Evolutionary conservation across 1,140 invertebrate species (phyloP).

Genomic region (Papilio polytes): DNA sequence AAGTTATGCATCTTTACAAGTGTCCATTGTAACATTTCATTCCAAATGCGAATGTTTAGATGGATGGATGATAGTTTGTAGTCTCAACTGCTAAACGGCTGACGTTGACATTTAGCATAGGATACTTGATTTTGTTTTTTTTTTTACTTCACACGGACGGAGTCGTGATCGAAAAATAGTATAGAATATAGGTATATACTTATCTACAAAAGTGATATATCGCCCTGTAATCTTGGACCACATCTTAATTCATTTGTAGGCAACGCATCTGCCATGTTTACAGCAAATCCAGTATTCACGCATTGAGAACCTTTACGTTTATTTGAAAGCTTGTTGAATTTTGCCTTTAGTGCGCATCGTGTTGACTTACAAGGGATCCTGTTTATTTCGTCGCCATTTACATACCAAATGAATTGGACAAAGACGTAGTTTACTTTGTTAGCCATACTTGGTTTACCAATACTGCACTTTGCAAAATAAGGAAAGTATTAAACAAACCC

Average conservation of each 20-base stretch:
- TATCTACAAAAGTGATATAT: background rate
- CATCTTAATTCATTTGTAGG: slow-evolving; percentile 44
- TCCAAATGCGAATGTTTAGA: too few relatives aligned
- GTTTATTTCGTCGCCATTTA: slow-evolving; percentile 46
- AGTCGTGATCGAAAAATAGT: too few relatives aligned
- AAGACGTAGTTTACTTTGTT: slow-evolving; percentile 10
- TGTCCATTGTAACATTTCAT: too few relatives aligned
- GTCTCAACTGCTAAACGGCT: too few relatives aligned
- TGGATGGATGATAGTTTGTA: too few relatives aligned
- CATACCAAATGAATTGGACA: slow-evolving; percentile 43
- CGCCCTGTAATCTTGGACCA: slow-evolving; percentile 27
- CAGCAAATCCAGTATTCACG: slow-evolving; percentile 54
- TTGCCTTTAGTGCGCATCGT: slow-evolving; percentile 47
- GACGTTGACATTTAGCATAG: too few relatives aligned
- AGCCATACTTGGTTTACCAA: background rate
- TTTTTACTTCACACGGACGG: too few relatives aligned
- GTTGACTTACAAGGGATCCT: slow-evolving; percentile 46
- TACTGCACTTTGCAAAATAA: background rate
- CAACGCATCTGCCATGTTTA: slow-evolving; percentile 49
- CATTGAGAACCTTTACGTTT: slow-evolving; percentile 49
- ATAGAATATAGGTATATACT: background rate
- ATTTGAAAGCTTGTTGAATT: slow-evolving; percentile 52
- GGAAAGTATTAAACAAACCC: background rate
- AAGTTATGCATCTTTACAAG: too few relatives aligned
- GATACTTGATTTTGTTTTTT: too few relatives aligned